These are phyloP conservation scores for Bombus huntii DNA, from an alignment of 1,140 invertebrate genomes.

Conservation along the genomic window DNA sequence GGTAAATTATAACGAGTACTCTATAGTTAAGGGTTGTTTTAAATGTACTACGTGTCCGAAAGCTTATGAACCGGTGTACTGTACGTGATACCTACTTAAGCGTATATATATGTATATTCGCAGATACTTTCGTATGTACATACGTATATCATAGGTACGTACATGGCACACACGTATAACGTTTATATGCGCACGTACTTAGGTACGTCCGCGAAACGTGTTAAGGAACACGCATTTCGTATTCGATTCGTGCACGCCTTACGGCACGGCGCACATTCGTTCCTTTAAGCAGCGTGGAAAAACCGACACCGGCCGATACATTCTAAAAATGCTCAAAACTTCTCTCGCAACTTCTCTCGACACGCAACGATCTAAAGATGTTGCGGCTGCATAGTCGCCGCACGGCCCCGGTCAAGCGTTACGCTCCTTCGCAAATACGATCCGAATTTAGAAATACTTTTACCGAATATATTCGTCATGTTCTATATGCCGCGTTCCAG, in stretches of 20 bases:
- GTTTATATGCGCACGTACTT: not conserved
- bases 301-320: slow-evolving; percentile 23
- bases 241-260: slow-evolving; percentile 35
- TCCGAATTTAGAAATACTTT: slow-evolving; percentile 26
- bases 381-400: not conserved
- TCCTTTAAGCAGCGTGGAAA: slow-evolving; percentile 26
- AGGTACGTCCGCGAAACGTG: not conserved
- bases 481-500: not conserved
- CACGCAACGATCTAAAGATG: slow-evolving; percentile 6
- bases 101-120: not conserved
- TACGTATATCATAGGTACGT: not conserved
- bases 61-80: no score
- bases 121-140: not conserved
- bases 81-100: not conserved
- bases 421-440: not conserved
- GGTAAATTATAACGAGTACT: not conserved
- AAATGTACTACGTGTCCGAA: not conserved
- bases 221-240: slow-evolving; percentile 29
- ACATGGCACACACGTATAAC: not conserved
- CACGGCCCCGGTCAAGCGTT: not conserved
- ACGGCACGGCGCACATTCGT: slow-evolving; percentile 9
- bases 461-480: not conserved
- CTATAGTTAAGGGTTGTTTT: not conserved
- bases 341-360: slow-evolving; percentile 9
- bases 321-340: slow-evolving; percentile 41